A percentile compares a stretch with the other conserved stretches of the same genome.
These are phyloP conservation scores for Drosophila longiperda DNA, from an alignment of 2,888 invertebrate genomes.

Conservation along the genomic window DNA sequence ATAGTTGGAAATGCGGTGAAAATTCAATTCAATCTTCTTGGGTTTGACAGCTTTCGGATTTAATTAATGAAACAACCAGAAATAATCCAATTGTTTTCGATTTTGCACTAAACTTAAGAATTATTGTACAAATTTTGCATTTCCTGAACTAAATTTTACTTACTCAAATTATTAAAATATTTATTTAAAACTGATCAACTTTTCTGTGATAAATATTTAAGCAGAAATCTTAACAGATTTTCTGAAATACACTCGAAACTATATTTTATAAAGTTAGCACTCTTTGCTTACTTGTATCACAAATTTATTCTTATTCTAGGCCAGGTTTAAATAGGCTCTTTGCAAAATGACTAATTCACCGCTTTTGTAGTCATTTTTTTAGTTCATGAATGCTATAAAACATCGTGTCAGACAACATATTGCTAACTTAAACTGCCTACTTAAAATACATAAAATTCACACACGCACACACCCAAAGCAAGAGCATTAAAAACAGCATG, in stretches of 20 bases:
- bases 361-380: slow-evolving; percentile 46
- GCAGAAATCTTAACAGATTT: background rate
- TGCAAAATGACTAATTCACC: slow-evolving; percentile 31
- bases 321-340: background rate
- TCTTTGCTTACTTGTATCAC: background rate
- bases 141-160: background rate
- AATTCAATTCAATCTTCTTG: background rate
- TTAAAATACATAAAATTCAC: slow-evolving; percentile 44
- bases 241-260: background rate
- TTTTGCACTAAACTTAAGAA: background rate
- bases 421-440: no score
- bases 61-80: slow-evolving; percentile 1
- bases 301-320: slow-evolving; percentile 2
- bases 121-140: background rate
- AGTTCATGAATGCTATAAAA: slow-evolving; percentile 50
- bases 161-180: background rate
- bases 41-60: slow-evolving; percentile 11
- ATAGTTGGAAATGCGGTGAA: slow-evolving; percentile 14
- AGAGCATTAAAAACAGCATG: slow-evolving; percentile 36
- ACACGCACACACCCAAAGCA: slow-evolving; percentile 8
- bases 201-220: no score
- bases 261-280: background rate
- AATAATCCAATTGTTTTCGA: background rate
- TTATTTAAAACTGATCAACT: background rate
- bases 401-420: slow-evolving; percentile 41